phyloP scores from a whole-genome alignment of 2,113 vertebrate genomes.

The Alligator sinensis region DNA sequence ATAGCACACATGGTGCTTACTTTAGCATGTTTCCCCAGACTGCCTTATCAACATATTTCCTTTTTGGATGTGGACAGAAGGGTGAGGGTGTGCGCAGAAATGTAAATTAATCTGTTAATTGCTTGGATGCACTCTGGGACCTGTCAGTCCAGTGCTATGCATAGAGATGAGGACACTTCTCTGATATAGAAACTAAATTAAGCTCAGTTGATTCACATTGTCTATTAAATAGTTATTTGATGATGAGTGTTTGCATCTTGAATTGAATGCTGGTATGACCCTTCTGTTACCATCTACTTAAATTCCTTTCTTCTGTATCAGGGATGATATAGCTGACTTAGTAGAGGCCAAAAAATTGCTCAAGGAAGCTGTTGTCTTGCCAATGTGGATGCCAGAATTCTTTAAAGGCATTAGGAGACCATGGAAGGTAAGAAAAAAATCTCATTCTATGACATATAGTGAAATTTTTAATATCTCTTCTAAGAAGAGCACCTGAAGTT shows the following conservation, averaged over 20 bases:
- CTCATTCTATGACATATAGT: not conserved
- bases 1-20: not conserved
- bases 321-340: slow-evolving; percentile 97
- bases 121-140: not conserved
- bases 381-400: slow-evolving; percentile 99
- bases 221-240: not conserved
- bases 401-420: slow-evolving; percentile 98
- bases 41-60: not conserved
- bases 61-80: not conserved
- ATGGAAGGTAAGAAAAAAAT: slow-evolving; percentile 89
- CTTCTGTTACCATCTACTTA: not conserved
- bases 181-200: not conserved
- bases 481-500: not conserved
- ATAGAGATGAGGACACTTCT: not conserved
- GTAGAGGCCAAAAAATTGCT: slow-evolving; percentile 96
- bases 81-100: rapidly evolving
- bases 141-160: not conserved
- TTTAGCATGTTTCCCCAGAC: not conserved
- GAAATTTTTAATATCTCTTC: slow-evolving; percentile 16
- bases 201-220: not conserved
- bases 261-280: not conserved
- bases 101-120: not conserved
- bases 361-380: slow-evolving; percentile 96
- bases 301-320: slow-evolving; percentile 62
- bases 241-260: not conserved